These are phyloP conservation scores for Tarsius wallacei DNA, from an alignment of 2,797 vertebrate genomes.

Conservation along the genomic window DNA sequence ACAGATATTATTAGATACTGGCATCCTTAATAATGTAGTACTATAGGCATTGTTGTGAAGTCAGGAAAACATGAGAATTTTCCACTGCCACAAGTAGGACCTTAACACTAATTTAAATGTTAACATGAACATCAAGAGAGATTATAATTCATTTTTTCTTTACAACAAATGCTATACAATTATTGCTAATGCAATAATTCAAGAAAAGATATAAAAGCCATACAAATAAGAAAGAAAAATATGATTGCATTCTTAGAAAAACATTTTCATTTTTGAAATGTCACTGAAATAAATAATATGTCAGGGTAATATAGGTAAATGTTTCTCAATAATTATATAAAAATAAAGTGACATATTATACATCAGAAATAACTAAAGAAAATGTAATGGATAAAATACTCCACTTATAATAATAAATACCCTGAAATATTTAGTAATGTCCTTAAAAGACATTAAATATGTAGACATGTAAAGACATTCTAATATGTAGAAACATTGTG, in stretches of 20 bases:
- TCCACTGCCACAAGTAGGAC: not conserved
- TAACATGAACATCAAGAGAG: constrained; percentile 3
- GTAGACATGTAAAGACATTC: no score
- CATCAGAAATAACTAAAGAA: not conserved
- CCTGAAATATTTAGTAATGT: not conserved
- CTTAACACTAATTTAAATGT: not conserved
- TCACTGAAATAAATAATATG: not conserved
- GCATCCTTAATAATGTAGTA: not conserved
- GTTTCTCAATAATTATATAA: not conserved
- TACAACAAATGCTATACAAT: not conserved
- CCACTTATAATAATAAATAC: not conserved
- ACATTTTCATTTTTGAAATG: not conserved
- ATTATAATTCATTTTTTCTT: not conserved
- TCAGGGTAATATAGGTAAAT: not conserved
- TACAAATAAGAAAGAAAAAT: not conserved
- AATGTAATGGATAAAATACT: not conserved
- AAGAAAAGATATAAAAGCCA: not conserved
- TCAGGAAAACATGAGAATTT: not conserved
- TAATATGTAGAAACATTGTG: not conserved
- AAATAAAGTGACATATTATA: not conserved
- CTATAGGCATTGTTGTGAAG: not conserved
- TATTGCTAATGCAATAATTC: not conserved
- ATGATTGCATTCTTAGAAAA: not conserved
- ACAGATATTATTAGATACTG: not conserved
- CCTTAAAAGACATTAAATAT: not conserved